A percentile compares a stretch with the other conserved stretches of the same genome.
Evolutionary conservation across 2,797 vertebrate genomes (phyloP).

Genomic region (Melanotaenia trifasciata): DNA sequence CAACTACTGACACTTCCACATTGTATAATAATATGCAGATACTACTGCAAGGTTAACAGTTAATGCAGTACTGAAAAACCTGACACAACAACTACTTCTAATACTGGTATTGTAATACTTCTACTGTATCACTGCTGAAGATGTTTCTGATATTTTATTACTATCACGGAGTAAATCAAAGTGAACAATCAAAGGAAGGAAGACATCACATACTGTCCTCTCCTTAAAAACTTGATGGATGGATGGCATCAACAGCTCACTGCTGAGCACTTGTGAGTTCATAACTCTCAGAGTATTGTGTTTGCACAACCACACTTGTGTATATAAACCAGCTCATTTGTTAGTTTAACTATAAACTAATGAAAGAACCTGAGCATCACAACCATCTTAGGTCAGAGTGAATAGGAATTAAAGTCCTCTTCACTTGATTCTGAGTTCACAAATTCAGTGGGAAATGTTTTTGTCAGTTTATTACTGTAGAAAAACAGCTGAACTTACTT

Average conservation of each 20-base stretch:
- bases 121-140: no score
- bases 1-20: no score
- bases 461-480: constrained; percentile 23
- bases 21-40: no score
- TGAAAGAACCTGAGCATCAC: neutral
- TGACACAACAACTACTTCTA: no score
- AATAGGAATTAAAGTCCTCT: neutral
- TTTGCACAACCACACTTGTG: neutral
- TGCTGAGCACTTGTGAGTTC: no score
- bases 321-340: neutral
- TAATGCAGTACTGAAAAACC: no score
- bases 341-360: no score
- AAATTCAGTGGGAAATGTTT: constrained; percentile 18
- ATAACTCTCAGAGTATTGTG: neutral
- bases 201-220: no score
- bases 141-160: no score
- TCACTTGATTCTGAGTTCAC: neutral
- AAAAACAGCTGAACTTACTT: constrained; percentile 1
- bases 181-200: neutral
- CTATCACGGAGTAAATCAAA: neutral
- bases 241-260: neutral
- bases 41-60: no score
- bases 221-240: neutral
- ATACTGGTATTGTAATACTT: no score
- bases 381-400: neutral